Evolutionary conservation across 2,113 vertebrate species (phyloP).

Genomic region (Hippocampus zosterae): DNA sequence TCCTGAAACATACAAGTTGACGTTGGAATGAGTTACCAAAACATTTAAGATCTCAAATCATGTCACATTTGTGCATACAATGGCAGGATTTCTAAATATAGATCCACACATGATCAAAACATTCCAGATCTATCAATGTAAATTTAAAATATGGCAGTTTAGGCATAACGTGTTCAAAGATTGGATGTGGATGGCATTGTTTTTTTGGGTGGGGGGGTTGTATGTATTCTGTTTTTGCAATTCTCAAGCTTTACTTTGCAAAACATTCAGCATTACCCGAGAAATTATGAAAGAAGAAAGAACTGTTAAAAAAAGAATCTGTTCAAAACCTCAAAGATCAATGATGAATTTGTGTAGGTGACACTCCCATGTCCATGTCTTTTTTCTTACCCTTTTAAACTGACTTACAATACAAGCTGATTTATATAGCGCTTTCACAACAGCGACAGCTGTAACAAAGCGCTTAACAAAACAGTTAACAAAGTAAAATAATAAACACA

Average conservation of each 20-base stretch:
- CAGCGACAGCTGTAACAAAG: too few relatives aligned
- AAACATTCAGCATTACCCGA: background rate
- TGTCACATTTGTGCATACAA: background rate
- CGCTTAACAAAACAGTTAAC: too few relatives aligned
- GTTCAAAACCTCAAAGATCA: background rate
- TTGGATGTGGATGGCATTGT: background rate
- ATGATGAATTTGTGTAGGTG: background rate
- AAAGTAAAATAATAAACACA: too few relatives aligned
- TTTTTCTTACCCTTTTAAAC: background rate
- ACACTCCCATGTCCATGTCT: background rate
- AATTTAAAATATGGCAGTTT: background rate
- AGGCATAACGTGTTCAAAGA: background rate
- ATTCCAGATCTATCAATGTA: background rate
- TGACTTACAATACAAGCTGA: background rate
- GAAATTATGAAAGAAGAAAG: background rate
- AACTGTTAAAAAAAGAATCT: background rate
- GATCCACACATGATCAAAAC: background rate
- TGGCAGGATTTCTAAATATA: background rate
- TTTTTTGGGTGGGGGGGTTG: background rate
- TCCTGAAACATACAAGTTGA: background rate
- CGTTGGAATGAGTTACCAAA: conserved; percentile 1
- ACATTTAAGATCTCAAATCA: conserved; percentile 1
- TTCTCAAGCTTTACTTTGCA: background rate
- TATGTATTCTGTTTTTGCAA: background rate
- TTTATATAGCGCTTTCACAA: too few relatives aligned